phyloP scores from a whole-genome alignment of 2,113 vertebrate species.

The Xiphophorus maculatus region DNA sequence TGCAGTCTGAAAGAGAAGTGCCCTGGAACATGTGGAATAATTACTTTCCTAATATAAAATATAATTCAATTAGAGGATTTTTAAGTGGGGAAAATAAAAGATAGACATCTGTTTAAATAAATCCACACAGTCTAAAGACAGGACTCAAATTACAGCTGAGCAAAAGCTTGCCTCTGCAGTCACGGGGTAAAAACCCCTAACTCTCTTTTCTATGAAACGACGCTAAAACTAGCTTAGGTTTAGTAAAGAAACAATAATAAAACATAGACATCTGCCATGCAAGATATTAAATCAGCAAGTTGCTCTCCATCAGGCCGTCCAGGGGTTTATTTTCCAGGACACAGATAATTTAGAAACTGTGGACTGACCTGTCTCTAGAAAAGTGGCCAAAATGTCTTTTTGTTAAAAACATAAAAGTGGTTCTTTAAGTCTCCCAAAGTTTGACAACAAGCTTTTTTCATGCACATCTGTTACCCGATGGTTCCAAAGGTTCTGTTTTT shows the following conservation, averaged over 20 bases:
- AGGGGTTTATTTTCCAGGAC: background rate
- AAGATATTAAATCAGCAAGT: background rate
- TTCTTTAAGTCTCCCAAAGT: background rate
- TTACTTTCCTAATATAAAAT: no score
- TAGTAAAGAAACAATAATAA: background rate
- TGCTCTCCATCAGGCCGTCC: background rate
- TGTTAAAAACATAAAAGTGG: background rate
- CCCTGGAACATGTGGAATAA: no score
- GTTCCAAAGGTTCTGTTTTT: no score
- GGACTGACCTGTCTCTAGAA: background rate
- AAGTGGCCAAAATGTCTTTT: background rate
- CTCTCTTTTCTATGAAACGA: background rate
- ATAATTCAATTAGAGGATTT: no score
- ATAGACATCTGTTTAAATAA: no score
- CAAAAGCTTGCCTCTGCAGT: no score
- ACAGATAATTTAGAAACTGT: background rate
- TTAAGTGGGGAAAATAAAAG: no score
- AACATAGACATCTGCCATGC: background rate
- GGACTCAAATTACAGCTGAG: no score
- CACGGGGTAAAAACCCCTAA: no score
- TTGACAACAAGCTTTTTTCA: background rate
- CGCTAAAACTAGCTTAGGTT: background rate
- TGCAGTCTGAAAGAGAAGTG: no score
- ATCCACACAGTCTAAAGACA: no score
- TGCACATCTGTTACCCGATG: background rate